phyloP scores from a whole-genome alignment of 2,113 vertebrate genomes.

The Notechis scutatus region DNA sequence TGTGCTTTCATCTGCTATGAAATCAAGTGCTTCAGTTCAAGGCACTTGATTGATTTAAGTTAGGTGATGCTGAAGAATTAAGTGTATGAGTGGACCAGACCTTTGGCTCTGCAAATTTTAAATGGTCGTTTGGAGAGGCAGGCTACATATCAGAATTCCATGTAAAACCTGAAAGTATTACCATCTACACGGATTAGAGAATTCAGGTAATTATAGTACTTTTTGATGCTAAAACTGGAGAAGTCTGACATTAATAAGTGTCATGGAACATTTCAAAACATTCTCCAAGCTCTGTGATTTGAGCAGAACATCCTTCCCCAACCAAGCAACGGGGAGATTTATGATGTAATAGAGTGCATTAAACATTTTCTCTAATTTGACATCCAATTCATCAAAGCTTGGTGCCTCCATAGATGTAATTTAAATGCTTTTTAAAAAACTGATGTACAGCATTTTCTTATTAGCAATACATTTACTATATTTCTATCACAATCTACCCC shows the following conservation, averaged over 20 bases:
- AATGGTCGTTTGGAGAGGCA: neutral
- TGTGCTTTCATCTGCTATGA: neutral
- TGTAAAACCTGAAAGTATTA: neutral
- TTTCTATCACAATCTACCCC: neutral
- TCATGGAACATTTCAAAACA: neutral
- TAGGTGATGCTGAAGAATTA: neutral
- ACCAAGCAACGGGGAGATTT: slow-evolving; percentile 42
- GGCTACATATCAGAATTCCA: neutral
- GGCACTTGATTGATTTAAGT: neutral
- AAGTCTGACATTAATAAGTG: slow-evolving; percentile 1
- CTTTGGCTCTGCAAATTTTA: neutral
- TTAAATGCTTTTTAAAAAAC: neutral
- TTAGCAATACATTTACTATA: neutral
- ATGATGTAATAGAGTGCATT: slow-evolving; percentile 27
- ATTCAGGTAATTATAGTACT: neutral
- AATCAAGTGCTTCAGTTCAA: neutral
- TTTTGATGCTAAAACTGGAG: neutral
- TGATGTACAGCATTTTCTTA: neutral
- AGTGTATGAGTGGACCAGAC: neutral
- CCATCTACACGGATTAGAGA: neutral
- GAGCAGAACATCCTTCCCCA: slow-evolving; percentile 27
- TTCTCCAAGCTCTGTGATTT: neutral
- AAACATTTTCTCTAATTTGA: slow-evolving; percentile 38
- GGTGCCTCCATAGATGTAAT: slow-evolving; percentile 30
- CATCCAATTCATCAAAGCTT: slow-evolving; percentile 45